These are phyloP conservation scores for Coccyzus lansbergi DNA, from an alignment of 2,797 vertebrate genomes.

Conservation along the genomic window DNA sequence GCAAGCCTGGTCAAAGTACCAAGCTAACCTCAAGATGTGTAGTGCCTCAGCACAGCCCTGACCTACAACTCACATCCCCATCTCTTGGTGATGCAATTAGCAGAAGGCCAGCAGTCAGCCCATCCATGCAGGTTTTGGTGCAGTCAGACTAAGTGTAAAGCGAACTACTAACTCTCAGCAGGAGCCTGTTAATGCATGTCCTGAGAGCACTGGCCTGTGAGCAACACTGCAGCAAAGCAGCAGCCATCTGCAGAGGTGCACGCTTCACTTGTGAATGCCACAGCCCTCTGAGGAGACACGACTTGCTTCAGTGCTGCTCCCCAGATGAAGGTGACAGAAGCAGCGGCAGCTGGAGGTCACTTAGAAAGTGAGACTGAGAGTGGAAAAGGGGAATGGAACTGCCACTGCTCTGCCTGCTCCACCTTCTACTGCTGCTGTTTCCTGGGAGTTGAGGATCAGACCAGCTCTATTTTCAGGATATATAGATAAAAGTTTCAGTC, in stretches of 20 bases:
- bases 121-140: background rate
- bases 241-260: background rate
- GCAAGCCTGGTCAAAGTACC: background rate
- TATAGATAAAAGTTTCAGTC: conserved; percentile 6
- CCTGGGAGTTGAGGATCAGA: background rate
- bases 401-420: background rate
- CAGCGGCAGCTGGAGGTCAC: background rate
- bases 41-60: background rate
- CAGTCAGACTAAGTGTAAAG: background rate
- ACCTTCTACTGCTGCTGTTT: background rate
- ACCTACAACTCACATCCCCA: background rate
- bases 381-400: background rate
- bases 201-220: background rate
- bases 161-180: background rate
- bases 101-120: background rate
- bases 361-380: background rate
- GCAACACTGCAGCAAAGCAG: background rate
- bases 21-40: accelerated
- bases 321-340: accelerated
- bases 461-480: conserved; percentile 27
- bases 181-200: background rate
- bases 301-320: background rate
- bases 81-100: accelerated
- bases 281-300: background rate
- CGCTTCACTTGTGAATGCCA: background rate